These are phyloP conservation scores for Archocentrus centrarchus DNA, from an alignment of 2,113 vertebrate species.

Conservation along the genomic window DNA sequence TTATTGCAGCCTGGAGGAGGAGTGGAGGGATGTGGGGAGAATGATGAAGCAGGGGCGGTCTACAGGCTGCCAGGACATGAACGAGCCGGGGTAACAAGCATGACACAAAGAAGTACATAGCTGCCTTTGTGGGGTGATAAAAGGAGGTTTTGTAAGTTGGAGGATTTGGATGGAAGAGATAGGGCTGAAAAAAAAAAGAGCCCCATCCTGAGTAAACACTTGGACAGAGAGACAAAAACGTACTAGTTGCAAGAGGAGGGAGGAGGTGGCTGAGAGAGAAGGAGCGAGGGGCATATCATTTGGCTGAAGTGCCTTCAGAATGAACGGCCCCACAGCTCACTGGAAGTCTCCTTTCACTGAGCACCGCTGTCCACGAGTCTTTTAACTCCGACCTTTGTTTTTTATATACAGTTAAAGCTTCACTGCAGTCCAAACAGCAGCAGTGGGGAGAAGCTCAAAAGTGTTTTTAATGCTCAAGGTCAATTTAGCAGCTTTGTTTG, in stretches of 20 bases:
- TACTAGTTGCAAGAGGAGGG: constrained; percentile 30
- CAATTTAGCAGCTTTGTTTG: constrained; percentile 5
- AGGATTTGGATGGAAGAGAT: constrained; percentile 69
- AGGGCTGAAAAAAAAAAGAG: not conserved
- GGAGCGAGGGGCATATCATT: constrained; percentile 59
- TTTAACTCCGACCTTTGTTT: constrained; percentile 23
- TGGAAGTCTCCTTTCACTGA: constrained; percentile 17
- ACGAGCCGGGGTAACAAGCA: constrained; percentile 62
- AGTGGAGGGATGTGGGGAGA: constrained; percentile 49
- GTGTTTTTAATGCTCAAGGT: not conserved
- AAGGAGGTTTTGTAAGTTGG: constrained; percentile 72
- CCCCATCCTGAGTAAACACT: constrained; percentile 67
- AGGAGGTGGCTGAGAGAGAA: constrained; percentile 19
- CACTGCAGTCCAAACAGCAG: not conserved
- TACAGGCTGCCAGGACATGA: constrained; percentile 59
- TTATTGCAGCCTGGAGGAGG: constrained; percentile 62
- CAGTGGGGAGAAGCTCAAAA: not conserved
- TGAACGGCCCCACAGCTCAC: constrained; percentile 18
- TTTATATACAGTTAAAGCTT: constrained; percentile 1
- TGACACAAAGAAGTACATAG: constrained; percentile 72
- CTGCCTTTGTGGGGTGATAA: constrained; percentile 63
- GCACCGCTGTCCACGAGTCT: constrained; percentile 7
- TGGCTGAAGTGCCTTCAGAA: constrained; percentile 58
- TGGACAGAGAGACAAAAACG: constrained; percentile 60
- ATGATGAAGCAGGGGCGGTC: constrained; percentile 45